Base-by-base conservation (phyloP, 2,888 invertebrate species). In the Troilus luridus region DNA sequence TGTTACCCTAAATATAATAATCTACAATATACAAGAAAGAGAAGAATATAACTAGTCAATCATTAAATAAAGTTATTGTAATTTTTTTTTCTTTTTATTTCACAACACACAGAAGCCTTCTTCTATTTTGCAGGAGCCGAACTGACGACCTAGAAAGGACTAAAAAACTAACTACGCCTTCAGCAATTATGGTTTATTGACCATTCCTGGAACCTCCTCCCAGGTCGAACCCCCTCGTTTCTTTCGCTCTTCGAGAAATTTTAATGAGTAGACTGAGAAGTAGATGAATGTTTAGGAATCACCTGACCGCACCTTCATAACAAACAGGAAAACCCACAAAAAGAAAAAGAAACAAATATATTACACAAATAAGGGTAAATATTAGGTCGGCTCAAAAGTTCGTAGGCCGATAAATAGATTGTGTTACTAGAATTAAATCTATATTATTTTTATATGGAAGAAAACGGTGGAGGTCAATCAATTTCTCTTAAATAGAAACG, bases 141-240 rank as follows among this genome's bases (percentile, higher is more conserved):
- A 67, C 3, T 24, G 67, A 6, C 67, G 67, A 67, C 67, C 67
- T 67, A 67, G 67, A 67, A 24, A 27, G 12, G 24, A 24, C 67
- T 67, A 24, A 67, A 67, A 67, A 67, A 67, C 67, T 24, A 24
- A 67, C 67, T 67, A 14, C 67, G 24, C 24, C 24, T 14, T 14
- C 64, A n/a, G 14, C 24, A 24, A 67, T 67, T 67, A 67, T 67
- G 24, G 67, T 67, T 67, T 67, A 67, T 67, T 67, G 67, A 67
- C 67, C 67, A 67, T 67, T 67, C 67, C 14, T 14, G 14, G 67
- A 67, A 67, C 24, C 24, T 24, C 60, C 17, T 60, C 14, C 60
- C 60, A 60, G 6, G 17, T 14, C 60, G 60, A 60, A 14, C 67
- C 24, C 24, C 7, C 9, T 19, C 19, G 14, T 24, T 67, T 67